Evolutionary conservation across 1,140 invertebrate species (phyloP).

Genomic region (Macrocentrus cingulum): DNA sequence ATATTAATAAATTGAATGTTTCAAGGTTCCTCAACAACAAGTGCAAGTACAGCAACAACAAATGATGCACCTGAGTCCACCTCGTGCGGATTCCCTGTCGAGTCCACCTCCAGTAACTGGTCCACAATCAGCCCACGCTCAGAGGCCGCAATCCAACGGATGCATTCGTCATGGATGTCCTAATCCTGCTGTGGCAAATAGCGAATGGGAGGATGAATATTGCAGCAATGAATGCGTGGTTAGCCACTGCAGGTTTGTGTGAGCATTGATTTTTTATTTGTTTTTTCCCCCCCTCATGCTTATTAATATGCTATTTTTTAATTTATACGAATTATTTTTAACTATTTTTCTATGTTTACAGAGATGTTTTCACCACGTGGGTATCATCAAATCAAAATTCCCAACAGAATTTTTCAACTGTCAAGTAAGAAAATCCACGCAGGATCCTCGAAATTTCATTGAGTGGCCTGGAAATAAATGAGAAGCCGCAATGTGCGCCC

Average conservation of each 20-base stretch:
- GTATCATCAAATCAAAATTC: constrained; percentile 80
- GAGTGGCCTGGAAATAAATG: background rate
- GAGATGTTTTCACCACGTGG: constrained; percentile 89
- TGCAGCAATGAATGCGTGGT: constrained; percentile 97
- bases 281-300: background rate
- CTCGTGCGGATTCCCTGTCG: constrained; percentile 47
- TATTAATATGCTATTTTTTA: constrained; percentile 12
- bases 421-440: constrained; percentile 56
- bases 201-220: constrained; percentile 96
- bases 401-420: constrained; percentile 64
- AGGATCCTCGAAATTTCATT: background rate
- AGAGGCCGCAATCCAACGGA: constrained; percentile 61
- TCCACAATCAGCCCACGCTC: constrained; percentile 55
- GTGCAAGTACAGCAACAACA: constrained; percentile 48
- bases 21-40: constrained; percentile 52
- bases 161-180: constrained; percentile 89
- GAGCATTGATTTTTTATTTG: constrained; percentile 32
- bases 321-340: constrained; percentile 28
- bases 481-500: constrained; percentile 3
- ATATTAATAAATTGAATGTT: constrained; percentile 10
- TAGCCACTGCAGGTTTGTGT: constrained; percentile 83
- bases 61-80: constrained; percentile 55
- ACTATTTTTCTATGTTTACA: constrained; percentile 57
- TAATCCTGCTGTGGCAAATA: constrained; percentile 86
- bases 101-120: constrained; percentile 47